Evolutionary conservation across 2,113 vertebrate genomes (phyloP).

Genomic region (Shinisaurus crocodilurus): DNA sequence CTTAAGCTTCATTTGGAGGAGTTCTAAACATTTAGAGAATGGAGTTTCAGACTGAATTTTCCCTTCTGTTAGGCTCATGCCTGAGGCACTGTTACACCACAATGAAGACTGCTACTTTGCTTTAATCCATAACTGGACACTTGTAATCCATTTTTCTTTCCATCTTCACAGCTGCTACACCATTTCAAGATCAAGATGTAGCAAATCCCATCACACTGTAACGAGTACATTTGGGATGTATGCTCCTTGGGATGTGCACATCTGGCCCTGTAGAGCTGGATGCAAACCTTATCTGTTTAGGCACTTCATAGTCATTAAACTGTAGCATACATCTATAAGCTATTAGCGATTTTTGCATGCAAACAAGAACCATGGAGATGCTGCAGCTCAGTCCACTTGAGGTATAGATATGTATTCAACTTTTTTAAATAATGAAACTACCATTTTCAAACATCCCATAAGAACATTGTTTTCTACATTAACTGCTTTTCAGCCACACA

Average conservation of each 20-base stretch:
- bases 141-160: background rate
- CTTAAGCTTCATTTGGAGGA: background rate
- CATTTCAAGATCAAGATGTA: background rate
- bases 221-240: background rate
- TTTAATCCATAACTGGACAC: background rate
- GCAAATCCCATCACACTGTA: background rate
- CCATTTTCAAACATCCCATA: background rate
- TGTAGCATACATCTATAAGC: background rate
- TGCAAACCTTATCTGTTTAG: background rate
- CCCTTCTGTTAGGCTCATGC: background rate
- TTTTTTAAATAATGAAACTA: background rate
- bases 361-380: background rate
- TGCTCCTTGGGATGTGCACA: too few relatives aligned
- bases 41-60: background rate
- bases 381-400: background rate
- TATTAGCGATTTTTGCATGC: background rate
- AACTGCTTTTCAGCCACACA: background rate
- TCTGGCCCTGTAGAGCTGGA: background rate
- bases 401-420: background rate
- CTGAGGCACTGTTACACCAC: background rate
- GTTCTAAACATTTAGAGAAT: background rate
- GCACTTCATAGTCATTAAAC: background rate
- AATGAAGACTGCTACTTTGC: background rate
- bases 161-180: background rate
- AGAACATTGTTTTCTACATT: background rate